phyloP scores from a whole-genome alignment of 2,113 vertebrate genomes.

The Jacana jacana region DNA sequence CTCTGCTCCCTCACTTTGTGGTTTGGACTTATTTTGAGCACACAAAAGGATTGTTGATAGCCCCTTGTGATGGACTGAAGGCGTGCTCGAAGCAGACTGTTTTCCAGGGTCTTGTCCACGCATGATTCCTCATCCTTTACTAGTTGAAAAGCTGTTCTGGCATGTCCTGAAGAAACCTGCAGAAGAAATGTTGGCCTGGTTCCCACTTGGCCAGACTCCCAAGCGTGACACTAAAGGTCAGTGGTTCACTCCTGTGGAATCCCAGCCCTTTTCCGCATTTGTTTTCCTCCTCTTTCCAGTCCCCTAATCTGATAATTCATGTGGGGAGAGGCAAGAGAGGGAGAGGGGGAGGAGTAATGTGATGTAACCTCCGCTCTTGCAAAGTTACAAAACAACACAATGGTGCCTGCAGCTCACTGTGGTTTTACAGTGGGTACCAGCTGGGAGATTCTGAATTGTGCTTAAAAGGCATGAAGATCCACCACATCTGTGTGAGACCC shows the following conservation, averaged over 20 bases:
- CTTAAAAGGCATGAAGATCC: neutral
- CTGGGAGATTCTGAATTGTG: accelerated
- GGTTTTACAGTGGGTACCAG: neutral
- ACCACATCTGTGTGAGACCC: neutral
- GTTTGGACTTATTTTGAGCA: neutral
- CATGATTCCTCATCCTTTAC: neutral
- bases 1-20: neutral
- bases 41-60: neutral
- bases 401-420: accelerated
- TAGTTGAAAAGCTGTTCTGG: neutral
- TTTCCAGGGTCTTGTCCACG: neutral
- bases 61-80: neutral
- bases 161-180: neutral
- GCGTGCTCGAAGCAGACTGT: neutral
- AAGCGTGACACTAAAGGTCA: neutral
- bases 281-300: neutral
- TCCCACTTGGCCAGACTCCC: neutral
- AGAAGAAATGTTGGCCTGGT: neutral
- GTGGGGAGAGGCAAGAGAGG: neutral
- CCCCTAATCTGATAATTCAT: neutral
- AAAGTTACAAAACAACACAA: accelerated
- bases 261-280: neutral
- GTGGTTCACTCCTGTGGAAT: neutral
- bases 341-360: neutral
- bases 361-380: neutral